A percentile compares a stretch with the other conserved stretches of the same genome.
Conservation (phyloP, 1,140 invertebrate species). For the Bombus superbus region DNA sequence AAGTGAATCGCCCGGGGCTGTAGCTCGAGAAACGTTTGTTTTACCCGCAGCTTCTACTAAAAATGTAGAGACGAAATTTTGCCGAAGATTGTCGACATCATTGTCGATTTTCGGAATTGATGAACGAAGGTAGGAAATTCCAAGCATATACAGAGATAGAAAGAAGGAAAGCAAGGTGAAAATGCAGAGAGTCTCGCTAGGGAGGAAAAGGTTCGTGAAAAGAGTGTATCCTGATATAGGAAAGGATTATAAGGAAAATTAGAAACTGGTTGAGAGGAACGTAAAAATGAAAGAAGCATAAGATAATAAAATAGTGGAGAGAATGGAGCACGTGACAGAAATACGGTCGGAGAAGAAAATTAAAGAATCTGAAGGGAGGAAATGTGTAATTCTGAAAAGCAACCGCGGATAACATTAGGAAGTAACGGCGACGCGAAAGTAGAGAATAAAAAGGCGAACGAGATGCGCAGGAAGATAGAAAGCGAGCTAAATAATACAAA, state of each 20-base stretch:
- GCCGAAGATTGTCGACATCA: not conserved
- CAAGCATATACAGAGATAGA: no score
- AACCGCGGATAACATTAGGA: not conserved
- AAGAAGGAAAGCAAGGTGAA: no score
- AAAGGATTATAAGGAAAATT: conserved; percentile 22
- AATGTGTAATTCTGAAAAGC: not conserved
- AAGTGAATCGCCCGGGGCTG: not conserved
- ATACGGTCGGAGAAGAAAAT: conserved; percentile 20
- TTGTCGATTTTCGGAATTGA: not conserved
- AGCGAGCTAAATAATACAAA: not conserved
- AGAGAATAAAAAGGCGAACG: not conserved
- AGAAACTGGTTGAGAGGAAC: not conserved
- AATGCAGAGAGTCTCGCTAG: no score
- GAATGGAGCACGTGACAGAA: conserved; percentile 22
- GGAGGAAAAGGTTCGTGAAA: no score
- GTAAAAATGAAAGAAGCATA: not conserved
- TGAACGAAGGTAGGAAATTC: no score
- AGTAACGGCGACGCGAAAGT: not conserved
- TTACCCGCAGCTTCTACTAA: not conserved
- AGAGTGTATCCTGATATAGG: not conserved
- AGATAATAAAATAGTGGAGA: conserved; percentile 15
- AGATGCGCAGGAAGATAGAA: not conserved
- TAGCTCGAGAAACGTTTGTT: not conserved
- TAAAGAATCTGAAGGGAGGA: not conserved
- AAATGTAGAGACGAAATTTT: not conserved